phyloP scores from a whole-genome alignment of 2,113 vertebrate genomes.

The Himantopus leucocephalus region DNA sequence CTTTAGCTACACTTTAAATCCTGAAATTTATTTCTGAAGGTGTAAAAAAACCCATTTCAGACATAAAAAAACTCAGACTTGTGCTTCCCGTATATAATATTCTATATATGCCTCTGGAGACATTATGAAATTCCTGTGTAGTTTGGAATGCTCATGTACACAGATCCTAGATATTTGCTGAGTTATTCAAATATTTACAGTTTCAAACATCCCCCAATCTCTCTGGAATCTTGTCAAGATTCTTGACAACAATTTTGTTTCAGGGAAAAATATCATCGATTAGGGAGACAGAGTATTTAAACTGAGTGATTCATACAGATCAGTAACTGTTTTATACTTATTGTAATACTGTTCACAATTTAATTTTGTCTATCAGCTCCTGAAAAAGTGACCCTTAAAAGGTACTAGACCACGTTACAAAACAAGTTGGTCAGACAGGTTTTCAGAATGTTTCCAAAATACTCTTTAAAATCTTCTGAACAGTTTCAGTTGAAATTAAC shows the following conservation, averaged over 20 bases:
- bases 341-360: not conserved
- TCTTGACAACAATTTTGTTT: not conserved
- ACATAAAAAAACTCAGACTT: not conserved
- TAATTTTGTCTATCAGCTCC: not conserved
- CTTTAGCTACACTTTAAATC: not conserved
- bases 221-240: not conserved
- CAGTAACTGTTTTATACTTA: not conserved
- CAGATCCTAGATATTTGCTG: not conserved
- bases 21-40: not conserved
- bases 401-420: not conserved
- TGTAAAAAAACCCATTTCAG: not conserved
- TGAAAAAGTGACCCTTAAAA: not conserved
- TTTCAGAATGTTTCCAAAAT: not conserved
- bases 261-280: not conserved
- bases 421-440: fast-evolving
- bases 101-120: not conserved
- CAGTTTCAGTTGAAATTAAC: not conserved
- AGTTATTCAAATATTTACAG: not conserved
- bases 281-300: not conserved
- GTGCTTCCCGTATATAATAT: not conserved
- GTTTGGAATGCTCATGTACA: not conserved
- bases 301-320: not conserved
- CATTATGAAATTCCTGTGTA: not conserved
- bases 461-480: not conserved
- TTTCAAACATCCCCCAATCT: not conserved